Percentiles rank a stretch among this genome's conserved stretches.
phyloP scores from a whole-genome alignment of 2,113 vertebrate genomes.

The Clarias magur region DNA sequence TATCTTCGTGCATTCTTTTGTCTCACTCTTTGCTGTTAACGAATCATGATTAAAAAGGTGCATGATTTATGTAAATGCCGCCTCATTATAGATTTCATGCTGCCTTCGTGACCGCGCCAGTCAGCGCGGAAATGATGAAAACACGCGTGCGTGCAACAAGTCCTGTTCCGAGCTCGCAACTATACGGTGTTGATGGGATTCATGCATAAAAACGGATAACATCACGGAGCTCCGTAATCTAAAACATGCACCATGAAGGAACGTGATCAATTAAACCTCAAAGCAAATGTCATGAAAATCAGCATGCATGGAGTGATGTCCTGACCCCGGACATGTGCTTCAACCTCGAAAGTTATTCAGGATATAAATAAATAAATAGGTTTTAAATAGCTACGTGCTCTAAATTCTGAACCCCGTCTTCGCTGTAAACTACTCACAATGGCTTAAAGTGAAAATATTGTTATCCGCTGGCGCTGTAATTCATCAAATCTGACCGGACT shows the following conservation, averaged over 20 bases:
- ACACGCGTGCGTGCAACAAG: neutral
- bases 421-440: neutral
- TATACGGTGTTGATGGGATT: neutral
- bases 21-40: neutral
- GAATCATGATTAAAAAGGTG: neutral
- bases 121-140: neutral
- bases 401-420: neutral
- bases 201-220: neutral
- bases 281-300: neutral
- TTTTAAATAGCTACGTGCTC: neutral
- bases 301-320: neutral
- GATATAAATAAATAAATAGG: neutral
- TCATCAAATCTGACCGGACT: neutral
- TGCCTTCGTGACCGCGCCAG: neutral
- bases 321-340: neutral
- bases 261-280: neutral
- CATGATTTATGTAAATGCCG: neutral
- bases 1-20: neutral
- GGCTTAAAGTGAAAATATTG: neutral
- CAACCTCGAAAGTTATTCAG: neutral
- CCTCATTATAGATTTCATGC: neutral
- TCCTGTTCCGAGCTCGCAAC: neutral
- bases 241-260: neutral
- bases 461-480: neutral
- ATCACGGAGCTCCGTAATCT: neutral